These are phyloP conservation scores for Drosophila dives DNA, from an alignment of 2,888 invertebrate genomes.

Conservation along the genomic window DNA sequence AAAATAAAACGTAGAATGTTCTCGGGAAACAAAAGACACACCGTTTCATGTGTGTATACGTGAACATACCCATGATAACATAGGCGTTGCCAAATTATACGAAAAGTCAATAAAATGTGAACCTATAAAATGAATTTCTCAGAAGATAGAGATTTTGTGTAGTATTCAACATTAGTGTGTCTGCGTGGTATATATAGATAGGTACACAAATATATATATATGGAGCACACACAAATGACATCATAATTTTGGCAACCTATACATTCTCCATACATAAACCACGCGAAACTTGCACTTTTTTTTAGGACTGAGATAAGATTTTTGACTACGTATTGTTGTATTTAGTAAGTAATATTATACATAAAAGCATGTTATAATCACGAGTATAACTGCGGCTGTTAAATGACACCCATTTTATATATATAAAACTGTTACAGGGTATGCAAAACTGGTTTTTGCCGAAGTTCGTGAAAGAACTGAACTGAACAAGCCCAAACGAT, in stretches of 20 bases:
- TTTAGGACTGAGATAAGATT: not conserved
- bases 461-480: not conserved
- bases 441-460: no score
- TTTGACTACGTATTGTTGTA: not conserved
- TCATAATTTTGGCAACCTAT: no score
- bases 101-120: not conserved
- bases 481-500: not conserved
- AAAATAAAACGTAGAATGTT: not conserved
- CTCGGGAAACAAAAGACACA: fast-evolving
- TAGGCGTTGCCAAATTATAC: not conserved
- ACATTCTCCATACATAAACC: no score
- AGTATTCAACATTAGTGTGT: no score
- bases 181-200: no score
- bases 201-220: no score
- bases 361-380: not conserved
- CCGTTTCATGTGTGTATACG: not conserved
- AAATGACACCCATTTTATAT: not conserved
- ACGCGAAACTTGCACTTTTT: not conserved
- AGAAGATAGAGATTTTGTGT: no score
- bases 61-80: not conserved
- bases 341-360: not conserved
- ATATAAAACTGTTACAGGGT: no score
- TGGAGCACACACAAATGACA: no score
- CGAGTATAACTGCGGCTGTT: not conserved
- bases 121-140: no score